These are phyloP conservation scores for Steatornis caripensis DNA, from an alignment of 2,113 vertebrate genomes.

Conservation along the genomic window DNA sequence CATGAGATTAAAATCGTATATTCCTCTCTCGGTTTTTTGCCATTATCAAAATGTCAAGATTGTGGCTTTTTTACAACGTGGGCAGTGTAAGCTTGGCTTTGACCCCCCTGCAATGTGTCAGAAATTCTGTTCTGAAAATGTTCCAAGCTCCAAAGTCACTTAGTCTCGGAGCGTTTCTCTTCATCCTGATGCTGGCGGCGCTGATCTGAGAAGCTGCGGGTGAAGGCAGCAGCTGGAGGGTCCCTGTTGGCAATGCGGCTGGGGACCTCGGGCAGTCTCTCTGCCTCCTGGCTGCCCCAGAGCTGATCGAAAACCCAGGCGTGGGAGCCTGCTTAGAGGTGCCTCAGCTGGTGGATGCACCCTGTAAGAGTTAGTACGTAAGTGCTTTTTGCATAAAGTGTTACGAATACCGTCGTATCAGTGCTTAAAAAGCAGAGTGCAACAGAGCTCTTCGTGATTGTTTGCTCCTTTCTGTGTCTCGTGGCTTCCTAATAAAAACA, in stretches of 20 bases:
- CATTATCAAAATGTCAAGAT: not conserved
- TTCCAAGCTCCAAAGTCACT: not conserved
- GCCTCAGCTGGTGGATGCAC: not conserved
- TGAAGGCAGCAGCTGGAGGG: not conserved
- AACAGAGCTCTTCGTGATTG: not conserved
- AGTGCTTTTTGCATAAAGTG: not conserved
- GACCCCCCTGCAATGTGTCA: not conserved
- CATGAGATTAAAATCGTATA: not conserved
- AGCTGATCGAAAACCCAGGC: not conserved
- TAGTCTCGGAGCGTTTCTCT: not conserved
- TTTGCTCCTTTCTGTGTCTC: not conserved
- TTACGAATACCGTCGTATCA: not conserved
- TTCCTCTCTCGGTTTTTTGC: not conserved
- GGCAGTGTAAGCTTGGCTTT: accelerated
- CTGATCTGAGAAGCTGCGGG: not conserved
- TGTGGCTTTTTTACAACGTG: not conserved
- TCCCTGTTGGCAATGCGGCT: accelerated
- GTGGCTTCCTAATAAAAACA: not conserved
- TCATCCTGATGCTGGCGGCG: accelerated
- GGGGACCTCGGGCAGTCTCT: accelerated
- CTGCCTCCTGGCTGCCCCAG: not conserved
- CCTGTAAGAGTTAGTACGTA: not conserved
- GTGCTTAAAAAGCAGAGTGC: not conserved
- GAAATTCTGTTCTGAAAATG: not conserved
- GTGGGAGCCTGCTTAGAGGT: not conserved